These are phyloP conservation scores for Bursaphelenchus mucronatus DNA, from an alignment of 1,140 invertebrate species.

Conservation along the genomic window DNA sequence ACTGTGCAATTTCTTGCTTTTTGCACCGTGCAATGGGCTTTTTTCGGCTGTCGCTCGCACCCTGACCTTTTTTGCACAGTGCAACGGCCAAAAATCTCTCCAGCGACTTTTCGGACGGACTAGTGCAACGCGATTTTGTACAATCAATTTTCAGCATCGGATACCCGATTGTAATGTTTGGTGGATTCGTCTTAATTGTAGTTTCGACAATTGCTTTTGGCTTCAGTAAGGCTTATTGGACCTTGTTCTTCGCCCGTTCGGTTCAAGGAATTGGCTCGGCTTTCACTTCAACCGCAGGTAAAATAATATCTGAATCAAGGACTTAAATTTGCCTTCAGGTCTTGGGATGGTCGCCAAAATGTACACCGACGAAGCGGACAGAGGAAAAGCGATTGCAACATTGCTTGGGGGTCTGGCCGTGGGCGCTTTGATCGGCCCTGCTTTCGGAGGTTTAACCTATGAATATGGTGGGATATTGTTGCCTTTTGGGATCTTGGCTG, in stretches of 20 bases:
- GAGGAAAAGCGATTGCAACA: constrained; percentile 94
- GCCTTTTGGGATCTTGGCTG: constrained; percentile 86
- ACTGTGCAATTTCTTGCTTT: too few relatives aligned
- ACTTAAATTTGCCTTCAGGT: constrained; percentile 64
- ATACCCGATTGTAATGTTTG: constrained; percentile 98
- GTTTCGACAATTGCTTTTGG: constrained; percentile 93
- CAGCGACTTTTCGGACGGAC: too few relatives aligned
- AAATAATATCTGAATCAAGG: neutral
- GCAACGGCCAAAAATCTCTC: too few relatives aligned
- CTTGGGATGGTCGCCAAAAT: constrained; percentile 96
- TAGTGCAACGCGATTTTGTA: constrained; percentile 15
- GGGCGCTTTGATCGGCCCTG: constrained; percentile 87
- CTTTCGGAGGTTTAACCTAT: constrained; percentile 91
- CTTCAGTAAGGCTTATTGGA: constrained; percentile 81
- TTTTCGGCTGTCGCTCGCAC: too few relatives aligned
- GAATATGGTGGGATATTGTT: constrained; percentile 93
- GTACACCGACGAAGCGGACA: constrained; percentile 86
- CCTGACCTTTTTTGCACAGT: too few relatives aligned
- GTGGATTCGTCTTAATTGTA: constrained; percentile 97
- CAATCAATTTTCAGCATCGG: constrained; percentile 74
- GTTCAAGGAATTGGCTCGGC: constrained; percentile 93
- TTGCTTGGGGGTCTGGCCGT: constrained; percentile 84
- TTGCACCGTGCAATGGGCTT: too few relatives aligned
- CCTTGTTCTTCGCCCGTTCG: constrained; percentile 84
- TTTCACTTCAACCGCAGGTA: constrained; percentile 88